phyloP scores from a whole-genome alignment of 2,888 invertebrate species.

The Drosophila subquinaria region DNA sequence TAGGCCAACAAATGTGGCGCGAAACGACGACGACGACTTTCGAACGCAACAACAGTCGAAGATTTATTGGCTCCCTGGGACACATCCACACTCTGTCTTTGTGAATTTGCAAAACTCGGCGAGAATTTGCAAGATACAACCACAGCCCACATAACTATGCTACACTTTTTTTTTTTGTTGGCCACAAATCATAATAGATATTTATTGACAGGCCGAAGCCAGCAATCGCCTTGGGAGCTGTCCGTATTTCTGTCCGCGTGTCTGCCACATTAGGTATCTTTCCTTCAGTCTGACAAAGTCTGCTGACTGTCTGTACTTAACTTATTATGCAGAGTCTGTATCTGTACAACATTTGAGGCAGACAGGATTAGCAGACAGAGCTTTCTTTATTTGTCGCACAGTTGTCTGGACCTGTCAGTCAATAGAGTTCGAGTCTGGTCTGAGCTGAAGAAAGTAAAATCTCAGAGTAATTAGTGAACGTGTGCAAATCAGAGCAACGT shows the following conservation, averaged over 20 bases:
- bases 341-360: constrained; percentile 44
- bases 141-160: constrained; percentile 45
- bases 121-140: constrained; percentile 8
- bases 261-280: constrained; percentile 11
- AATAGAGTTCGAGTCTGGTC: constrained; percentile 2
- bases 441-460: not conserved
- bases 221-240: constrained; percentile 15
- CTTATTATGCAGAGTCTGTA: constrained; percentile 51
- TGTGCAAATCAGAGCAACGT: not conserved
- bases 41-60: constrained; percentile 51
- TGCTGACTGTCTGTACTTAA: constrained; percentile 4
- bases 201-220: constrained; percentile 45
- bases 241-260: not conserved
- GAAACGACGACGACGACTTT: constrained; percentile 29
- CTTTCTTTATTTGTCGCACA: constrained; percentile 20
- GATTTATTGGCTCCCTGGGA: constrained; percentile 58
- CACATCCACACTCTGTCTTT: constrained; percentile 6
- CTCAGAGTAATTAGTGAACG: constrained; percentile 10
- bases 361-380: constrained; percentile 54
- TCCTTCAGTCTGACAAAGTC: not conserved
- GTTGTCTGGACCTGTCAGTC: constrained; percentile 20
- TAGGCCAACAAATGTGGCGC: constrained; percentile 70
- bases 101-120: constrained; percentile 40
- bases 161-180: constrained; percentile 44
- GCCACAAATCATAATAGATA: constrained; percentile 68